These are phyloP conservation scores for Drosophila merina DNA, from an alignment of 2,888 invertebrate species.

Conservation along the genomic window DNA sequence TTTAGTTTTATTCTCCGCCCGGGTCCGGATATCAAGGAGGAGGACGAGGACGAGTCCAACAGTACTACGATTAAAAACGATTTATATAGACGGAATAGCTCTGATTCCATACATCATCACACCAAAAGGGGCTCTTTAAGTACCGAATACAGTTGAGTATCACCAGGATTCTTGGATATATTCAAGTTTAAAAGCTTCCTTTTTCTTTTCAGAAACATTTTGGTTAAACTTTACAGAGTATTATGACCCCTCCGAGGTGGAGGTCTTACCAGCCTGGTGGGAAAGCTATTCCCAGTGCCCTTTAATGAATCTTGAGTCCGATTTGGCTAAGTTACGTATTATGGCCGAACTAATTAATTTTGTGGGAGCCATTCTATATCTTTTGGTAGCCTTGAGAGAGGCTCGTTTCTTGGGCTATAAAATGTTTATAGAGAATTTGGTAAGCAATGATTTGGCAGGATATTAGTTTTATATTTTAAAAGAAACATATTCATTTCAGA, in stretches of 20 bases:
- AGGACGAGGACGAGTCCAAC: conserved; percentile 70
- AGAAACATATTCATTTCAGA: conserved; percentile 84
- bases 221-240: conserved; percentile 83
- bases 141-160: conserved; percentile 67
- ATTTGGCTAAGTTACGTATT: conserved; percentile 86
- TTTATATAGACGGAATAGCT: conserved; percentile 43
- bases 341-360: conserved; percentile 91
- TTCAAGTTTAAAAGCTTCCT: not conserved
- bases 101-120: conserved; percentile 22
- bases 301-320: conserved; percentile 82
- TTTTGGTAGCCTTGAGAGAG: conserved; percentile 93
- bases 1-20: conserved; percentile 95
- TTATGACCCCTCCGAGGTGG: conserved; percentile 74
- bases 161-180: no score
- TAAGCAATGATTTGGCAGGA: conserved; percentile 82
- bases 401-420: conserved; percentile 95
- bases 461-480: not conserved
- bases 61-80: conserved; percentile 41
- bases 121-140: conserved; percentile 55
- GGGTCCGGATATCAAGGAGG: conserved; percentile 86
- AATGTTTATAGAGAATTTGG: conserved; percentile 98
- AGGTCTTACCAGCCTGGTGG: conserved; percentile 81
- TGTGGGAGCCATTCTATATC: conserved; percentile 92
- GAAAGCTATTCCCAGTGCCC: conserved; percentile 82
- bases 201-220: conserved; percentile 75